Conservation (phyloP, 2,888 invertebrate genomes). For the Polydrusus cervinus region DNA sequence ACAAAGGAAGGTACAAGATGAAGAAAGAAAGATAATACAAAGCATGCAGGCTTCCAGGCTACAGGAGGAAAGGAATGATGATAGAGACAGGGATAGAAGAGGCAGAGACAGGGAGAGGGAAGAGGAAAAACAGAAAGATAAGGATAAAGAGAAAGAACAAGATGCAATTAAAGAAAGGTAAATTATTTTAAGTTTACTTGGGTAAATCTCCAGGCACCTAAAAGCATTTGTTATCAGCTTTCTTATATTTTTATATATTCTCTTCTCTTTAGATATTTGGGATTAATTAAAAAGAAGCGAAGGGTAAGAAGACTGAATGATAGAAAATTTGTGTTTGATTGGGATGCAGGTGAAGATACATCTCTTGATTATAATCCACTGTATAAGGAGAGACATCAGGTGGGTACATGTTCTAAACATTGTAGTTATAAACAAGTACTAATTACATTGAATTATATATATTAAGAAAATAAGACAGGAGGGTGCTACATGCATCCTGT, state of each 20-base stretch:
- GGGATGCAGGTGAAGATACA: constrained; percentile 99
- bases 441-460: too few relatives aligned
- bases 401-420: constrained; percentile 25
- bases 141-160: constrained; percentile 93
- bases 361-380: constrained; percentile 97
- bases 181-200: background rate
- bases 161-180: constrained; percentile 94
- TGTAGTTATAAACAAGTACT: too few relatives aligned
- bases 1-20: constrained; percentile 82
- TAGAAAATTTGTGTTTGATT: constrained; percentile 99
- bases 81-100: constrained; percentile 68
- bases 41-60: constrained; percentile 63
- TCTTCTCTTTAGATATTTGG: constrained; percentile 79
- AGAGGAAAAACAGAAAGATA: constrained; percentile 76
- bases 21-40: constrained; percentile 73
- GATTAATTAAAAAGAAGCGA: constrained; percentile 93
- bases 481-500: too few relatives aligned
- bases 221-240: too few relatives aligned
- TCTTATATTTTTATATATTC: background rate
- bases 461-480: too few relatives aligned
- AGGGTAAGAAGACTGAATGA: constrained; percentile 95
- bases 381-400: constrained; percentile 96
- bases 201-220: too few relatives aligned
- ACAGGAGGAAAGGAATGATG: constrained; percentile 66
- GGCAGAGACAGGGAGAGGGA: constrained; percentile 72